A percentile compares a stretch with the other conserved stretches of the same genome.
These are phyloP conservation scores for Harpalus rubripes DNA, from an alignment of 2,888 invertebrate genomes.

Conservation along the genomic window DNA sequence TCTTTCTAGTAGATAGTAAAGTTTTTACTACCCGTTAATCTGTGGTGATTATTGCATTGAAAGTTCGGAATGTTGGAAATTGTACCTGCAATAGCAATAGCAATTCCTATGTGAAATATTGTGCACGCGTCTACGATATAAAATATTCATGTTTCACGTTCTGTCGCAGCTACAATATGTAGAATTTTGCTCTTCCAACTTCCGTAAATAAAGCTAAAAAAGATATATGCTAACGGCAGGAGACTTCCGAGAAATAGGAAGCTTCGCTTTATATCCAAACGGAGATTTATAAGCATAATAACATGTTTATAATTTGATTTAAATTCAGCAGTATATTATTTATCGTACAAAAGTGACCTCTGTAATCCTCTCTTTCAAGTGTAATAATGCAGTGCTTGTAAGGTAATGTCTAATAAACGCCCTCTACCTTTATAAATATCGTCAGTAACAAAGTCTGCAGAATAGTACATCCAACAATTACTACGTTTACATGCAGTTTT, in stretches of 20 bases:
- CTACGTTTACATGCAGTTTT: too few relatives aligned
- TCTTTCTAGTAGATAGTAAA: background rate
- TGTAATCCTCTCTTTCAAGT: too few relatives aligned
- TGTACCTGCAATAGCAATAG: background rate
- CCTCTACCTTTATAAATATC: too few relatives aligned
- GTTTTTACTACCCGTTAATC: conserved; percentile 2
- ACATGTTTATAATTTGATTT: background rate
- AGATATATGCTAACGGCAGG: background rate
- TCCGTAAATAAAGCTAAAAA: background rate
- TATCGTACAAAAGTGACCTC: too few relatives aligned
- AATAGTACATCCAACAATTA: too few relatives aligned
- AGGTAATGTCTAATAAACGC: too few relatives aligned
- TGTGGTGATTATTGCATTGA: background rate
- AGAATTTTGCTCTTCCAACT: conserved; percentile 5
- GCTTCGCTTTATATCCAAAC: background rate
- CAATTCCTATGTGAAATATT: conserved; percentile 18
- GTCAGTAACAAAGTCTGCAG: too few relatives aligned
- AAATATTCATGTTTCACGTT: conserved; percentile 9
- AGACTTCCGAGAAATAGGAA: background rate
- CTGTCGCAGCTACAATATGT: conserved; percentile 21
- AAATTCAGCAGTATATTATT: too few relatives aligned
- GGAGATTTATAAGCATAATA: background rate
- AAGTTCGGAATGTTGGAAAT: background rate
- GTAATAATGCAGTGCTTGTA: too few relatives aligned
- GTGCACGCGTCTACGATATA: background rate